Evolutionary conservation across 1,140 invertebrate genomes (phyloP), one percentile per base, ranked within the genome.

Genomic region (Vanessa tameamea): DNA sequence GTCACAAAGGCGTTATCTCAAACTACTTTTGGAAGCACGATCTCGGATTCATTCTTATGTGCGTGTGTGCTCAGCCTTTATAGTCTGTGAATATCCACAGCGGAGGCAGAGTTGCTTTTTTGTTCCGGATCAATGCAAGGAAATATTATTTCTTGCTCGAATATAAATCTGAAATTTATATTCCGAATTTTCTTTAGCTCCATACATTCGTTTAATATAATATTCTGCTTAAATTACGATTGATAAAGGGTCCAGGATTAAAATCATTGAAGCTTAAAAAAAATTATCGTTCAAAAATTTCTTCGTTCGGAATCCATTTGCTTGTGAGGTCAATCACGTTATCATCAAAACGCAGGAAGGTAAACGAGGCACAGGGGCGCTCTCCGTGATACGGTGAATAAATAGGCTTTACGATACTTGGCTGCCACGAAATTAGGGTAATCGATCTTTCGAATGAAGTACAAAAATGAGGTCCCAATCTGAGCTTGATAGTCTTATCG

Each of bases 351-450:
- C 70, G 72, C 79, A 78, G 77, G 74, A 78, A 81, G 77, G 75
- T 78, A 80, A 81, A 80, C 69, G 77, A 76, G 75, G 51, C 75
- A 75, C 64, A 12, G 55, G 78, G 74, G 77, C 69, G 72, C 55
- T 64, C 69, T 75, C 73, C 50, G 43, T 78, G 80, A 82, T 81
- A 83, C 76, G 74, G 67, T 68, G 64, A 78, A 84, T 83, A 84
- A 81, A 81, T 78, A 81, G 79, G 75, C 79, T 75, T 74, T 66
- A 70, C 73, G 83, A 78, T 79, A 83, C 79, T 83, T 82, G 73
- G 67, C 63, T 77, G 69, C 71, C 81, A 77, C 78, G 69, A 82
- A 84, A 82, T 82, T 84, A 80, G 83, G 81, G 79, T 83, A 79
- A 83, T 83, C 78, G 83, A 85, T 84, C 81, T 80, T 78, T 73